Evolutionary conservation across 2,797 vertebrate genomes (phyloP), one percentile per base, ranked within the genome.

Genomic region (Catharus ustulatus): DNA sequence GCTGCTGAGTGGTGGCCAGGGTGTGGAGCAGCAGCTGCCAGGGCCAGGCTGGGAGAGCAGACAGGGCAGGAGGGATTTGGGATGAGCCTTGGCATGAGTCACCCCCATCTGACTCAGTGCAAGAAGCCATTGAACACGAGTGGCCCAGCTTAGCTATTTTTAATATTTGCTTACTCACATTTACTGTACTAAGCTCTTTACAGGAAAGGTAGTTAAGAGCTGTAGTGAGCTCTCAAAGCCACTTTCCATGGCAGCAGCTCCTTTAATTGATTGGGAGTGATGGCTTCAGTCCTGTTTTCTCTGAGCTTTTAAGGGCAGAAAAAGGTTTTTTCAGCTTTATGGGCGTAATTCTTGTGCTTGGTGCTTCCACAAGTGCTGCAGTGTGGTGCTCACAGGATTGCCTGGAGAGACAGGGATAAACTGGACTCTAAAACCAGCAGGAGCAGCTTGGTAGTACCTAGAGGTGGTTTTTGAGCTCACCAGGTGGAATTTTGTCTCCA

Each of bases 161-260:
- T 95, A 89, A 89, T 96, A 94, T 95, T 83, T 87, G 87, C 93
- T 96, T 95, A 77, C 94, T 96, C 92, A 95, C 87, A 92, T 64
- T 96, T 94, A 95, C 87, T 87, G 91, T 71, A 57, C 32, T 20
- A 30, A 89, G 34, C 72, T 63, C 81, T 93, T 94, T 92, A 92
- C 93, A 61, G 91, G 89, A 96, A 96, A 77, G 48, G 66, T 30
- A 78, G 59, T 71, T 73, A 45, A 86, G 85, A 59, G 52, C 74
- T 74, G 30, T 22, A 67, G n/a, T n/a, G 5, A 89, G 67, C 38
- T 64, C 72, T 75, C n/a, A 29, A n/a, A 84, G n/a, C n/a, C n/a
- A 21, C 74, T 94, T 63, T 67, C 61, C 6, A 4, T 42, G 58
- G 48, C 51, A 57, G 27, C 17, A 63, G n/a, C 42, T 84, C 51